Evolutionary conservation across 2,797 vertebrate species (phyloP).

Genomic region (Acanthurus tractus): DNA sequence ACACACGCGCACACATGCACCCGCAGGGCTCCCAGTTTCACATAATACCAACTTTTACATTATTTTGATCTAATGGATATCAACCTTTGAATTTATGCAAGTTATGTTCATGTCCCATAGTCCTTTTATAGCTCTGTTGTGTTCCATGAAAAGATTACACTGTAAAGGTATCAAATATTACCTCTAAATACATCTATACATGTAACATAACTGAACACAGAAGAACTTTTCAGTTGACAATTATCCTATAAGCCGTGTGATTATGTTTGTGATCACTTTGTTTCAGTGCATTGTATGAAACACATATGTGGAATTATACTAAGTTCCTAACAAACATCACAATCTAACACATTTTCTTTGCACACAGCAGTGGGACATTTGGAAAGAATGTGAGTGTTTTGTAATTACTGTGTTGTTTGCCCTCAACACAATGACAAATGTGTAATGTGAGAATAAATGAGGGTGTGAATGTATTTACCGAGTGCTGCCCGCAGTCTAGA

Average conservation of each 20-base stretch:
- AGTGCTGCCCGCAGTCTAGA: neutral
- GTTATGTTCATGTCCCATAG: neutral
- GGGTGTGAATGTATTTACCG: conserved; percentile 17
- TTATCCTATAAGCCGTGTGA: too few relatives aligned
- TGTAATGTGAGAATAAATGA: conserved; percentile 37
- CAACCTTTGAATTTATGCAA: too few relatives aligned
- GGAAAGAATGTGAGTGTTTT: conserved; percentile 17
- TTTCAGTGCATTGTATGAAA: neutral
- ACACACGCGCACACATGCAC: neutral
- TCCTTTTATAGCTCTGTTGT: neutral
- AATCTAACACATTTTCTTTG: neutral
- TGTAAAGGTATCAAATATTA: neutral
- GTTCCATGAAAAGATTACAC: neutral
- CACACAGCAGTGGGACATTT: neutral
- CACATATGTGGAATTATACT: neutral
- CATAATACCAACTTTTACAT: too few relatives aligned
- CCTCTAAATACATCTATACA: neutral
- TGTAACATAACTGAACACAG: too few relatives aligned
- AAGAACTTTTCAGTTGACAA: neutral
- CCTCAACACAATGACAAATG: conserved; percentile 22
- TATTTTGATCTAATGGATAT: too few relatives aligned
- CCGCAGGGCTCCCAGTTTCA: too few relatives aligned
- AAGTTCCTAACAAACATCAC: neutral
- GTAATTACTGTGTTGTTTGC: conserved; percentile 11
- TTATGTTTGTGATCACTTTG: neutral